A percentile compares a stretch with the other conserved stretches of the same genome.
phyloP scores from a whole-genome alignment of 92 coral and sea anemone species.

The Anthopleura xanthogrammica region DNA sequence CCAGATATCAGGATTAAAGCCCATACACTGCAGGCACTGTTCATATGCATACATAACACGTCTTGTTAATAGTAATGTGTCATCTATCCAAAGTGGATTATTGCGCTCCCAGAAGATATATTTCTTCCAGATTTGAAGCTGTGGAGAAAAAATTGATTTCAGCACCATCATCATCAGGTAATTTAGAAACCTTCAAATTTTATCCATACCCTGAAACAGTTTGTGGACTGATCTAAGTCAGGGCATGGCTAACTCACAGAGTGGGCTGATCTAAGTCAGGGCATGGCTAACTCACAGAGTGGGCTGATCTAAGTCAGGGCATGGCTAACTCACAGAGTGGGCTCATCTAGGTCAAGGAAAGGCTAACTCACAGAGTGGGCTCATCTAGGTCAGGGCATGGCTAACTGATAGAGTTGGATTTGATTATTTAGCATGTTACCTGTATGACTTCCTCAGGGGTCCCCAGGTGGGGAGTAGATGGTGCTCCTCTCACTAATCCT shows the following conservation, averaged over 20 bases:
- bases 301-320: no score
- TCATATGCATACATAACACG: slow-evolving; percentile 96
- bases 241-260: no score
- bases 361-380: background rate
- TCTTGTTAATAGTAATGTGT: slow-evolving; percentile 75
- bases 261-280: no score
- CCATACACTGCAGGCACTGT: slow-evolving; percentile 87
- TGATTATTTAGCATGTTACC: slow-evolving; percentile 28
- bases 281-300: no score
- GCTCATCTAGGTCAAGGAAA: no score
- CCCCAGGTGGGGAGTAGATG: slow-evolving; percentile 95
- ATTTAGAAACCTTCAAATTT: background rate
- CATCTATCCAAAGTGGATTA: slow-evolving; percentile 90
- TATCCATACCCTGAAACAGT: no score
- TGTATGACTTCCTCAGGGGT: slow-evolving; percentile 86
- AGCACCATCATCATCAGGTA: background rate
- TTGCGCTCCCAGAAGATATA: slow-evolving; percentile 92
- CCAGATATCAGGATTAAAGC: slow-evolving; percentile 94
- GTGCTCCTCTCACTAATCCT: slow-evolving; percentile 80
- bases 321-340: no score
- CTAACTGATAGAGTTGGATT: no score
- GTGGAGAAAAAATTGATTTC: background rate
- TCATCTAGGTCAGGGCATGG: no score
- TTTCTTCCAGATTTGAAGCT: slow-evolving; percentile 90
- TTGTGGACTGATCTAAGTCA: no score